phyloP scores from a whole-genome alignment of 1,140 invertebrate genomes.

The Eciton burchellii region DNA sequence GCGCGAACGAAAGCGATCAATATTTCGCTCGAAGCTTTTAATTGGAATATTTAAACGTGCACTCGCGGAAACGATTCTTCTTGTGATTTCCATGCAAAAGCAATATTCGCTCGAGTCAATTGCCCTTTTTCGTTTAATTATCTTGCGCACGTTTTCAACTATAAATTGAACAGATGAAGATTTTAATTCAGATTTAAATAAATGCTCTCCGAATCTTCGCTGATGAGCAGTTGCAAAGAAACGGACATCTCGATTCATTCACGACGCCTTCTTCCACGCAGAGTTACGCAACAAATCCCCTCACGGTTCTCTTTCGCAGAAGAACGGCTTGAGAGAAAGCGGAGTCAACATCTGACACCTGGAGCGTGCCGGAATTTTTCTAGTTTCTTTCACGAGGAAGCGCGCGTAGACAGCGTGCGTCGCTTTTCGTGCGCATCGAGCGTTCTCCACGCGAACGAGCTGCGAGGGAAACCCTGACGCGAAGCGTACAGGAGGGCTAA shows the following conservation, averaged over 20 bases:
- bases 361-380: conserved; percentile 48
- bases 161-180: neutral
- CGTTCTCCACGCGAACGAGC: conserved; percentile 68
- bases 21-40: neutral
- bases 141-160: neutral
- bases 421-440: conserved; percentile 73
- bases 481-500: conserved; percentile 12
- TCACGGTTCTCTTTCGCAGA: neutral
- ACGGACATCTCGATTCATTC: too few relatives aligned
- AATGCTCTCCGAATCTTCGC: neutral
- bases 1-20: neutral
- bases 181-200: neutral
- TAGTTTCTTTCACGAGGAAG: conserved; percentile 66
- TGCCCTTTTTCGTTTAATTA: neutral
- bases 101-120: neutral
- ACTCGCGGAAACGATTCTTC: neutral
- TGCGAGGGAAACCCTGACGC: conserved; percentile 34
- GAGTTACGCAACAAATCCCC: neutral
- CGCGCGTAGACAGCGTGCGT: conserved; percentile 41
- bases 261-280: too few relatives aligned
- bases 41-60: conserved; percentile 18
- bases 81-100: neutral
- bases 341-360: neutral
- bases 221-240: neutral
- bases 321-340: neutral